Evolutionary conservation across 2,113 vertebrate species (phyloP), one percentile per base, ranked within the genome.

Genomic region (Leptodactylus fuscus): DNA sequence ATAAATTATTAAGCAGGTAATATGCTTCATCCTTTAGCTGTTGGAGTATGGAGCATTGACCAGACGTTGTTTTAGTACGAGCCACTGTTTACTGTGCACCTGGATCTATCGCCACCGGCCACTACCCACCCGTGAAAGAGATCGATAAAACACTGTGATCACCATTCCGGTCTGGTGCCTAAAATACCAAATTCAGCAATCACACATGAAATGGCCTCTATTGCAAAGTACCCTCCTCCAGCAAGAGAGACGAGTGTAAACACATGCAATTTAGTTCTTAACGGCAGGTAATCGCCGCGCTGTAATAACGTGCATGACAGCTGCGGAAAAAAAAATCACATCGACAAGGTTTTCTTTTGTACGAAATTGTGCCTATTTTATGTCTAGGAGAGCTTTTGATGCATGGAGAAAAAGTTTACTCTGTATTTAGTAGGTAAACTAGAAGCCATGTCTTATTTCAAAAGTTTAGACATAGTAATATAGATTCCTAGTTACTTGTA

Each of bases 1-100:
- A 95, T 95, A 95, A 95, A 95, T 94, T 94, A 94, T 95, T 94
- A 95, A 95, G 94, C 91, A 89, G 92, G 91, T 93, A 92, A 94
- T 94, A 94, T 91, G 93, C 93, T 94, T 92, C 92, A 94, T 94
- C 93, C 93, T 93, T 90, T 89, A 92, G 83, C 8, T 92, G 90
- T 91, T 38, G 91, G 91, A 92, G 88, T 92, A 93, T 90, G 90
- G 94, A 94, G 94, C 62, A 38, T 10, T 10, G 18, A 38, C 16
- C 65, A 69, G 62, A 38, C 18, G 29, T 16, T 65, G 60, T 12
- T 65, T 65, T 29, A 15, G 24, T 29, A 62, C 11, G 12, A 62
- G 58, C 29, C 27, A 15, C 8, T 65, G 27, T 65, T 29, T 65
- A 22, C 65, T 36, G 34, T 20, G 10, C 65, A 38, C 16, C 65